phyloP scores from a whole-genome alignment of 2,888 invertebrate genomes.

The Ophioninae sp. region DNA sequence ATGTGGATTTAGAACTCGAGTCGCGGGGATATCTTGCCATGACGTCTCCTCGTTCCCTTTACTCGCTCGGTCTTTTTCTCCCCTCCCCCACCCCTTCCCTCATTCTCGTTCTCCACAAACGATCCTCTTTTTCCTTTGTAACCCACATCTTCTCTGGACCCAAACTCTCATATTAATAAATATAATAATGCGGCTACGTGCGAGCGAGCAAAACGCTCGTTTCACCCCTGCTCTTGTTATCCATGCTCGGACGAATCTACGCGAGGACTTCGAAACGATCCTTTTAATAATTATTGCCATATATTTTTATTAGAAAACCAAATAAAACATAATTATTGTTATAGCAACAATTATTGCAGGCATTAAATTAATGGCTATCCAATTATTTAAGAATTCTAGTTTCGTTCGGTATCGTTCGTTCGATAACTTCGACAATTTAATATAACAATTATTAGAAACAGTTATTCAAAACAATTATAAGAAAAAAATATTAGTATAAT shows the following conservation, averaged over 20 bases:
- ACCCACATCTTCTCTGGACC: slow-evolving; percentile 33
- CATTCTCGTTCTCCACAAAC: slow-evolving; percentile 13
- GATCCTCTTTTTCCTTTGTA: slow-evolving; percentile 50
- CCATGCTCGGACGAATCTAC: slow-evolving; percentile 22
- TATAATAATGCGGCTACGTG: slow-evolving; percentile 12
- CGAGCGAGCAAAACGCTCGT: background rate
- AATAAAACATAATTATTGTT: too few species aligned
- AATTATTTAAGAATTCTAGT: too few species aligned
- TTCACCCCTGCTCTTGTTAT: slow-evolving; percentile 26
- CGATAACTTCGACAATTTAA: too few species aligned
- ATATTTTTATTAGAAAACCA: background rate
- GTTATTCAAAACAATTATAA: too few species aligned
- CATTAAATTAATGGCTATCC: too few species aligned
- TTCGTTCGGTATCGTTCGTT: too few species aligned
- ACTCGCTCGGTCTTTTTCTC: slow-evolving; percentile 30
- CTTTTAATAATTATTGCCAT: slow-evolving; percentile 6
- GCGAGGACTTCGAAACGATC: background rate
- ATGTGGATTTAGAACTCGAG: slow-evolving; percentile 80
- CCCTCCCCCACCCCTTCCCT: too few species aligned
- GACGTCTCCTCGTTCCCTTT: slow-evolving; percentile 61
- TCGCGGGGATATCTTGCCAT: slow-evolving; percentile 73
- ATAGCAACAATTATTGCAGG: too few species aligned
- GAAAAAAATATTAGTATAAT: too few species aligned
- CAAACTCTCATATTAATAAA: slow-evolving; percentile 29
- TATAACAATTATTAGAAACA: too few species aligned